These are phyloP conservation scores for Slavum lentiscoides DNA, from an alignment of 2,888 invertebrate species.

Conservation along the genomic window DNA sequence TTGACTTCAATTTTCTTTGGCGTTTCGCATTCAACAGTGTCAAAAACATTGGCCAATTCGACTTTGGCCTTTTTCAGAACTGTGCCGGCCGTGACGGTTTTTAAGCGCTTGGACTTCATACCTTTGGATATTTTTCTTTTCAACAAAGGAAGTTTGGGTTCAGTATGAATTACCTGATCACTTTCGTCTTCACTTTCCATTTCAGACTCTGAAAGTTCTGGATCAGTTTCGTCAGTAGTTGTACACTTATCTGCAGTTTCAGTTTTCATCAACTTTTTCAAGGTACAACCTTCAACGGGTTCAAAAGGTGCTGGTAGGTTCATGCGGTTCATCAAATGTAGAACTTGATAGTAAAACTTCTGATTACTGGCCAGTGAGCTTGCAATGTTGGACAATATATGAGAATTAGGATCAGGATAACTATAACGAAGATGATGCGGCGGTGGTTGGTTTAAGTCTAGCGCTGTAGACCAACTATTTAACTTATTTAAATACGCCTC, in stretches of 20 bases:
- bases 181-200: conserved; percentile 54
- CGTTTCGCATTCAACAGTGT: conserved; percentile 61
- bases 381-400: conserved; percentile 77
- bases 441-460: conserved; percentile 75
- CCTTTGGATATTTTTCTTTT: conserved; percentile 62
- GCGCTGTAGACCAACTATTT: conserved; percentile 66
- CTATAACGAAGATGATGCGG: conserved; percentile 75
- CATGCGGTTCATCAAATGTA: conserved; percentile 96
- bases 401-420: conserved; percentile 77
- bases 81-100: conserved; percentile 57
- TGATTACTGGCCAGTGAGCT: conserved; percentile 75
- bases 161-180: conserved; percentile 49
- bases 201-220: conserved; percentile 54
- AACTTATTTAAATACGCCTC: conserved; percentile 64
- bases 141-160: conserved; percentile 57
- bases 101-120: conserved; percentile 63
- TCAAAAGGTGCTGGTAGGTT: conserved; percentile 83
- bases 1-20: conserved; percentile 65
- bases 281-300: conserved; percentile 56
- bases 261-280: background rate
- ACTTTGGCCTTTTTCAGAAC: conserved; percentile 57
- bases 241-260: conserved; percentile 40
- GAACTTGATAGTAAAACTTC: conserved; percentile 76
- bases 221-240: conserved; percentile 43
- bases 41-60: conserved; percentile 65